phyloP scores from a whole-genome alignment of 2,797 vertebrate genomes.

The Sylvilagus floridanus region DNA sequence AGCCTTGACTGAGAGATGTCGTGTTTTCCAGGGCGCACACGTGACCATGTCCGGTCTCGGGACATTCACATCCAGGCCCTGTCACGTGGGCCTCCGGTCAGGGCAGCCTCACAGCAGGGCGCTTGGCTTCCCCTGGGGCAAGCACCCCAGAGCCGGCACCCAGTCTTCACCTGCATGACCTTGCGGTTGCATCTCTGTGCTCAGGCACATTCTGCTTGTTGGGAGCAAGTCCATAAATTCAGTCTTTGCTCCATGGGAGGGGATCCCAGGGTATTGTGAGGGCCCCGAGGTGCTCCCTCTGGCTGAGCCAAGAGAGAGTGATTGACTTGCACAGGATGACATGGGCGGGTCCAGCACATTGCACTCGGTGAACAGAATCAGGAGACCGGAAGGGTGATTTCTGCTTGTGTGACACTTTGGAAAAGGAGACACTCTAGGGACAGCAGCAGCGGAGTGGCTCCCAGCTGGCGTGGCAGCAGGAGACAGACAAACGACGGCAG shows the following conservation, averaged over 20 bases:
- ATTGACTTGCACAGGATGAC: accelerated
- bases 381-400: neutral
- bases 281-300: neutral
- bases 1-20: neutral
- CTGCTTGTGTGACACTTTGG: neutral
- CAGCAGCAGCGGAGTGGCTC: neutral
- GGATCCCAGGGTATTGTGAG: neutral
- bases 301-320: too few species aligned
- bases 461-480: accelerated
- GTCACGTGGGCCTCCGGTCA: neutral
- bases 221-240: neutral
- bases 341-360: neutral
- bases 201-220: too few species aligned
- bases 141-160: neutral
- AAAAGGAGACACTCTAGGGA: neutral
- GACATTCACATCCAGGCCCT: neutral
- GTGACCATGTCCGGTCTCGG: neutral
- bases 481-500: neutral
- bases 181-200: too few species aligned
- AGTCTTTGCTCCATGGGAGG: accelerated
- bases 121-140: neutral
- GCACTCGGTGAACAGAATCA: neutral
- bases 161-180: accelerated
- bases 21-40: neutral
- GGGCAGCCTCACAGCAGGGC: neutral